Percentiles rank a stretch among this genome's conserved stretches.
Evolutionary conservation across 2,888 invertebrate species (phyloP).

Genomic region (Drosophila pseudotalamancana): DNA sequence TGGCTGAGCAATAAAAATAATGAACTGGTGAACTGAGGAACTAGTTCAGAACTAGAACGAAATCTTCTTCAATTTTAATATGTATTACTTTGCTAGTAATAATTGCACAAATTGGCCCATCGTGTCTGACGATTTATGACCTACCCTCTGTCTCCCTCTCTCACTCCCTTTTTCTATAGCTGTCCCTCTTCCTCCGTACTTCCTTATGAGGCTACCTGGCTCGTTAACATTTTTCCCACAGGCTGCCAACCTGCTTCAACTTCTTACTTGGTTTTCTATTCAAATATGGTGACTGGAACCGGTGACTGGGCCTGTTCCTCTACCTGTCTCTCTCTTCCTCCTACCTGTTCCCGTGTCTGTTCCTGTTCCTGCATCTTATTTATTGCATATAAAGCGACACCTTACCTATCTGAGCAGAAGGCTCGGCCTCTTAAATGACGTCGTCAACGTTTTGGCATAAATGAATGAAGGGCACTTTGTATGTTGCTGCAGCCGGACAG

Average conservation of each 20-base stretch:
- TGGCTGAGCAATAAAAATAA: too few species aligned
- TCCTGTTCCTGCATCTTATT: conserved; percentile 58
- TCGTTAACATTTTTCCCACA: conserved; percentile 74
- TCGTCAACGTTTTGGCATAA: conserved; percentile 77
- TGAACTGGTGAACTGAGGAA: too few species aligned
- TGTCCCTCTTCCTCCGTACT: conserved; percentile 1
- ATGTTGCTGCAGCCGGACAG: conserved; percentile 24
- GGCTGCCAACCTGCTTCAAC: conserved; percentile 28
- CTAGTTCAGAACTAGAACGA: too few species aligned
- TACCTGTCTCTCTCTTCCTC: too few species aligned
- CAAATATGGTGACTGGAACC: conserved; percentile 13
- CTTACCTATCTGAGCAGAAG: conserved; percentile 36
- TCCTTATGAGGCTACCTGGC: conserved; percentile 51
- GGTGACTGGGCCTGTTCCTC: background rate
- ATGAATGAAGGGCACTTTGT: conserved; percentile 68
- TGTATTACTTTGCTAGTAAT: background rate
- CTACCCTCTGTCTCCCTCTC: conserved; percentile 3
- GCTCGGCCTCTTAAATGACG: conserved; percentile 56
- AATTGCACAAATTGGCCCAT: conserved; percentile 23
- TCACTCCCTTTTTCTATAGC: background rate
- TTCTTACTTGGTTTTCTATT: conserved; percentile 9
- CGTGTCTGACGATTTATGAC: conserved; percentile 12
- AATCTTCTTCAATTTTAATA: background rate
- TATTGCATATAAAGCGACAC: conserved; percentile 76
- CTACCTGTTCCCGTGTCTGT: background rate